These are phyloP conservation scores for Aleiodes testaceus DNA, from an alignment of 2,888 invertebrate genomes.

Conservation along the genomic window DNA sequence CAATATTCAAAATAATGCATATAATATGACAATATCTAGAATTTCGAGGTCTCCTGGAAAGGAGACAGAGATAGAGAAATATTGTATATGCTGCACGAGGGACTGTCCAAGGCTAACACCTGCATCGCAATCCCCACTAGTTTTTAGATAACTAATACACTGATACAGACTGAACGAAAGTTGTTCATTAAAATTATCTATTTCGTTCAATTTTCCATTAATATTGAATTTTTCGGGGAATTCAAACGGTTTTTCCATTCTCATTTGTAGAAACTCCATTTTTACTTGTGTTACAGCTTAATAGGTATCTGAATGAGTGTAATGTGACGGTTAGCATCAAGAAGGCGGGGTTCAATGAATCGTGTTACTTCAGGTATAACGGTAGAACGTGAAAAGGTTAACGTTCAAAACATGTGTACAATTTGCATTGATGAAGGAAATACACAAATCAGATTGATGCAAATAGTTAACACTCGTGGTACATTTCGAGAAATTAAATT, in stretches of 20 bases:
- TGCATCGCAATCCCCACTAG: constrained; percentile 63
- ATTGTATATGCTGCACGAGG: constrained; percentile 60
- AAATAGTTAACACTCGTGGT: neutral
- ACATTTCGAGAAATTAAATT: neutral
- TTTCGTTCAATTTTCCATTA: neutral
- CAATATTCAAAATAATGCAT: constrained; percentile 6
- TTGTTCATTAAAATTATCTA: neutral
- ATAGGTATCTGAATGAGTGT: constrained; percentile 17
- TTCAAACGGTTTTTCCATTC: neutral
- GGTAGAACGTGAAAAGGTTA: constrained; percentile 39
- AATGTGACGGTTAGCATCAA: constrained; percentile 19
- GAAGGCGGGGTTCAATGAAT: constrained; percentile 51
- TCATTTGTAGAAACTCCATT: neutral
- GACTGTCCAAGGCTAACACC: constrained; percentile 71
- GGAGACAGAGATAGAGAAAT: constrained; percentile 52
- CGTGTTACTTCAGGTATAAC: constrained; percentile 45
- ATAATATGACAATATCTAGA: constrained; percentile 22
- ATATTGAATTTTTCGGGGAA: no score
- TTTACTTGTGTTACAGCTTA: constrained; percentile 1
- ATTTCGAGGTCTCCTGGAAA: constrained; percentile 24
- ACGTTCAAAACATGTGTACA: constrained; percentile 31
- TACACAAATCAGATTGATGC: constrained; percentile 26
- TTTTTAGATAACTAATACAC: neutral
- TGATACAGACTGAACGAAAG: no score
- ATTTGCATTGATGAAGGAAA: constrained; percentile 28